These are phyloP conservation scores for Mythimna lalbum DNA, from an alignment of 2,888 invertebrate genomes.

Conservation along the genomic window DNA sequence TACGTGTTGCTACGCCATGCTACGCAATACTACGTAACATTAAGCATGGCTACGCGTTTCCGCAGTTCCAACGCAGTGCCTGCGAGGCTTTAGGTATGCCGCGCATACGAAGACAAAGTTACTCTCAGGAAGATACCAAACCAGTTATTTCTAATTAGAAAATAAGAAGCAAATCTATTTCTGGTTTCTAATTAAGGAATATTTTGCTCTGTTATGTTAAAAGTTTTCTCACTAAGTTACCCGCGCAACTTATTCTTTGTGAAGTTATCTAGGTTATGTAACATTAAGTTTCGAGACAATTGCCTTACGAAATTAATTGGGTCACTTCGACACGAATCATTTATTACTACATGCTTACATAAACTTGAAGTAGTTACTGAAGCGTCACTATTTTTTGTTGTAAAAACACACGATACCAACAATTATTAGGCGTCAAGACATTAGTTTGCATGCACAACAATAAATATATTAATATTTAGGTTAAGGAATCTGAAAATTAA, in stretches of 20 bases:
- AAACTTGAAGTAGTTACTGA: conserved; percentile 69
- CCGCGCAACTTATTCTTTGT: conserved; percentile 46
- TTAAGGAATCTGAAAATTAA: not conserved
- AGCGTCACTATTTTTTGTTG: conserved; percentile 66
- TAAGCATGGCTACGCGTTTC: no score
- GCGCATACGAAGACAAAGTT: not conserved
- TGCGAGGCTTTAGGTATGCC: not conserved
- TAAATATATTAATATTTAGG: not conserved
- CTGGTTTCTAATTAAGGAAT: conserved; percentile 37
- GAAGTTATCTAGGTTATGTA: conserved; percentile 63
- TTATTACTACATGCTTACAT: conserved; percentile 76
- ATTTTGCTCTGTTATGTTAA: conserved; percentile 35
- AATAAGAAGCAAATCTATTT: conserved; percentile 8
- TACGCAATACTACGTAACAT: not conserved
- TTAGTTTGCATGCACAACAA: not conserved
- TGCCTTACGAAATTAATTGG: conserved; percentile 74
- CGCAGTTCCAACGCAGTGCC: not conserved
- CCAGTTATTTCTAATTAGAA: conserved; percentile 6
- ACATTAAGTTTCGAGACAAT: conserved; percentile 70
- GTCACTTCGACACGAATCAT: conserved; percentile 73
- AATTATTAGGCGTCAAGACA: conserved; percentile 25
- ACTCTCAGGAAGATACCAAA: not conserved
- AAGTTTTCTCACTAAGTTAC: conserved; percentile 51
- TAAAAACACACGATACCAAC: conserved; percentile 55
- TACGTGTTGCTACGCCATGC: not conserved